Evolutionary conservation across 2,797 vertebrate genomes (phyloP).

Genomic region (Varecia variegata): DNA sequence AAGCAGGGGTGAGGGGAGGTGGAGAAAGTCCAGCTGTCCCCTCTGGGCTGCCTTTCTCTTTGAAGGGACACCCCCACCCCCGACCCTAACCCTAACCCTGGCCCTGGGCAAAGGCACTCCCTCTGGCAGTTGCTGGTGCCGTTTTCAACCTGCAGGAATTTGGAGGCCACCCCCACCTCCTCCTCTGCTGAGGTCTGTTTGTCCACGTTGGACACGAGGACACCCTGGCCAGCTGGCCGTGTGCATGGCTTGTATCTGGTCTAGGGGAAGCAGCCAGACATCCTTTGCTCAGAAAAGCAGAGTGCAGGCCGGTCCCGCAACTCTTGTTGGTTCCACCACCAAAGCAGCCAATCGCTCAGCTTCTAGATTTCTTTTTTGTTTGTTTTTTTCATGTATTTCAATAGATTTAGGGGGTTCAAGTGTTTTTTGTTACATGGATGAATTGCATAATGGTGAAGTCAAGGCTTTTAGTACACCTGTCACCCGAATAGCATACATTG

Average conservation of each 20-base stretch:
- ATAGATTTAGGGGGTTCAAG: neutral
- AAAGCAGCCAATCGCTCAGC: neutral
- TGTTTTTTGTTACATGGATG: neutral
- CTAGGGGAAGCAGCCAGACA: neutral
- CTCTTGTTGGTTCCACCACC: neutral
- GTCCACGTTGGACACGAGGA: neutral
- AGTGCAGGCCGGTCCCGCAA: neutral
- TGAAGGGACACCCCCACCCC: neutral
- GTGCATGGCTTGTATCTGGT: fast-evolving
- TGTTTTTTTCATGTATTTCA: neutral
- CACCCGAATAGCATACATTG: neutral
- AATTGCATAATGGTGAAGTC: neutral
- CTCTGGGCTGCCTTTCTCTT: neutral
- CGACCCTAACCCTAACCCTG: neutral
- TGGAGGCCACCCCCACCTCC: neutral
- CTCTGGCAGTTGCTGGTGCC: neutral
- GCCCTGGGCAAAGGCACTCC: too few relatives aligned
- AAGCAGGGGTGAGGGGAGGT: fast-evolving
- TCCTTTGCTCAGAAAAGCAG: neutral
- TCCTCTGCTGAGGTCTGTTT: neutral
- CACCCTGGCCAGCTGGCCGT: neutral
- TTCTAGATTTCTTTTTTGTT: neutral
- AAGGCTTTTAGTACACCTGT: neutral
- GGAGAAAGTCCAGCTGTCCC: neutral
- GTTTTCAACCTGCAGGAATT: neutral